Conservation (phyloP, 1,140 invertebrate species). For the Zeugodacus cucurbitae region DNA sequence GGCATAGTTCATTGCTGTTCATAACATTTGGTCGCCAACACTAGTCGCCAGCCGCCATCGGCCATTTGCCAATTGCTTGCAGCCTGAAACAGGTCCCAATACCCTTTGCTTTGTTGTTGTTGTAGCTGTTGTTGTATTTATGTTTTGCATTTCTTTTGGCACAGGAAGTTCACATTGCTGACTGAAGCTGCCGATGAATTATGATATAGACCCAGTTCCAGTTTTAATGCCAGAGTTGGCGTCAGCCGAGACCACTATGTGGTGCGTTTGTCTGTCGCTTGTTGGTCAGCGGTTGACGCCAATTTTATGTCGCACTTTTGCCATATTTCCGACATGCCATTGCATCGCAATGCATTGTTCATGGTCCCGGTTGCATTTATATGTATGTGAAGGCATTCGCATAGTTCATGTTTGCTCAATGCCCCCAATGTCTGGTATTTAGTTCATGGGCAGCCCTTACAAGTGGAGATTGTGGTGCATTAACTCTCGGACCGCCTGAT, state of each 20-base stretch:
- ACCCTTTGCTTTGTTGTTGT: not conserved
- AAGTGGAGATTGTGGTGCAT: not conserved
- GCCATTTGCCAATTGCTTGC: not conserved
- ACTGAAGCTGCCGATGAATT: not conserved
- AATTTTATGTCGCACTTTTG: not conserved
- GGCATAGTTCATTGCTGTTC: not conserved
- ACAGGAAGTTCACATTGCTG: not conserved
- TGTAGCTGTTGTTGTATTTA: not conserved
- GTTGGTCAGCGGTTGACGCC: not conserved
- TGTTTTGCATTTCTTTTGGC: not conserved
- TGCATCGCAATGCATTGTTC: not conserved
- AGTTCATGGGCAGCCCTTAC: not conserved
- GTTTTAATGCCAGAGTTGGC: not conserved
- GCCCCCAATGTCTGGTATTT: not conserved
- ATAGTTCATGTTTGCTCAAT: not conserved
- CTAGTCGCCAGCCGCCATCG: not conserved
- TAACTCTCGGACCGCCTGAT: not conserved
- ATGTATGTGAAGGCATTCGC: not conserved
- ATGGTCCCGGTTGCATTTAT: not conserved
- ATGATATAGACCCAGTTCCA: not conserved
- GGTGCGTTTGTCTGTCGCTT: not conserved
- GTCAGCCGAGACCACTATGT: not conserved
- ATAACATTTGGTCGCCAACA: not conserved
- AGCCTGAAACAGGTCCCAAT: not conserved
- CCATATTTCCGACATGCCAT: slow-evolving; percentile 28